phyloP scores from a whole-genome alignment of 2,888 invertebrate genomes.

The Acleris emargana region DNA sequence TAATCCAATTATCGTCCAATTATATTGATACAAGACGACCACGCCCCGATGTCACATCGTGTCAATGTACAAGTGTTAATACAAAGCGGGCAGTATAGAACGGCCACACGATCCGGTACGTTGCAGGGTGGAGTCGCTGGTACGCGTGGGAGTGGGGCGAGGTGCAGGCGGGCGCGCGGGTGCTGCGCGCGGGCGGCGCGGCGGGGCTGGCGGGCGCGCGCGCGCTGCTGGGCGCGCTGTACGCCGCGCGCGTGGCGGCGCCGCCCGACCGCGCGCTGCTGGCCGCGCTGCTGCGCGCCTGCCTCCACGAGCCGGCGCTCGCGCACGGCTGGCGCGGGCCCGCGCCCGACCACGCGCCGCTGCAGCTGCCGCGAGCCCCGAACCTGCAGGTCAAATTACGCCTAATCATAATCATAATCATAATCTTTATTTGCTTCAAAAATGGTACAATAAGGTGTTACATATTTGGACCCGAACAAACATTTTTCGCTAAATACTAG shows the following conservation, averaged over 20 bases:
- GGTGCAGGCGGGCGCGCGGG: slow-evolving; percentile 51
- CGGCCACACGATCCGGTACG: background rate
- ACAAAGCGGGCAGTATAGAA: background rate
- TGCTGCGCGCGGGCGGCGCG: slow-evolving; percentile 46
- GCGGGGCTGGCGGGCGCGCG: slow-evolving; percentile 44
- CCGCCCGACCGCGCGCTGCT: slow-evolving; percentile 57
- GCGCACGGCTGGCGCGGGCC: slow-evolving; percentile 46
- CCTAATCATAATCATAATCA: no score
- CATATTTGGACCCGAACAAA: no score
- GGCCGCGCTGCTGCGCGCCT: slow-evolving; percentile 46
- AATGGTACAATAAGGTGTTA: no score
- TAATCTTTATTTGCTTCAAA: no score
- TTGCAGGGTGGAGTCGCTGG: slow-evolving; percentile 72
- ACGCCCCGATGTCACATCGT: no score
- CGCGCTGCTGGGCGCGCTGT: slow-evolving; percentile 58
- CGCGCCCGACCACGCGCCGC: slow-evolving; percentile 62
- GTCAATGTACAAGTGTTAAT: no score
- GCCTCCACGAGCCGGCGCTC: slow-evolving; percentile 45
- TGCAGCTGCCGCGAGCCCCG: slow-evolving; percentile 38
- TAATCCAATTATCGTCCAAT: no score
- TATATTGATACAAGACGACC: no score
- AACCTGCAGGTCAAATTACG: slow-evolving; percentile 1
- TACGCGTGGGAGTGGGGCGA: slow-evolving; percentile 80
- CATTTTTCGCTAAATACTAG: no score
- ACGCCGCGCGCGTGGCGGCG: slow-evolving; percentile 61